These are phyloP conservation scores for Epinephelus malabaricus DNA, from an alignment of 2,797 vertebrate species.

Conservation along the genomic window DNA sequence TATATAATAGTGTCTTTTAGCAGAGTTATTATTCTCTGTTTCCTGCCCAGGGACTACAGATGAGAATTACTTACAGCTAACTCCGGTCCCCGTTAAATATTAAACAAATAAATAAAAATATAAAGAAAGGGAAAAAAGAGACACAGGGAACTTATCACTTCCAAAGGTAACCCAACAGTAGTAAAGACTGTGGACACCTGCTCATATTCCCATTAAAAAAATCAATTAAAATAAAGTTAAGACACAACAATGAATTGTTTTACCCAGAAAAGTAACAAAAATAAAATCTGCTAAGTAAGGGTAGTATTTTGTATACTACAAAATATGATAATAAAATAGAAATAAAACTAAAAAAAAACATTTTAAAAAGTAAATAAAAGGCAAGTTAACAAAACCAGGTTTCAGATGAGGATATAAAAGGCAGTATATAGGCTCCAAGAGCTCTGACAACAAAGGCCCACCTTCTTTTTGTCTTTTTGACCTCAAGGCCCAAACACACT, in stretches of 20 bases:
- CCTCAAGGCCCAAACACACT: not conserved
- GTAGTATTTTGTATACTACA: too few relatives aligned
- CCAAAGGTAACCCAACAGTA: too few relatives aligned
- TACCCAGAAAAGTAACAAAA: not conserved
- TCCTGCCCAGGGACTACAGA: too few relatives aligned
- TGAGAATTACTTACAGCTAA: too few relatives aligned
- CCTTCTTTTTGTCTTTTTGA: slow-evolving; percentile 7
- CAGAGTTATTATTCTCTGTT: too few relatives aligned
- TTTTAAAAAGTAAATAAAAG: not conserved
- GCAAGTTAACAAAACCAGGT: not conserved
- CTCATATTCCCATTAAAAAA: not conserved
- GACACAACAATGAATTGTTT: too few relatives aligned
- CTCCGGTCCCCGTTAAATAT: too few relatives aligned
- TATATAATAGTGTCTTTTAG: too few relatives aligned
- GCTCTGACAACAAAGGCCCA: not conserved
- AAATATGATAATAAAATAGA: not conserved
- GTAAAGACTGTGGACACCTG: not conserved
- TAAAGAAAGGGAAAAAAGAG: too few relatives aligned
- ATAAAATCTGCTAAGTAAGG: too few relatives aligned
- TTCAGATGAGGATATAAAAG: slow-evolving; percentile 17
- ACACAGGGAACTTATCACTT: too few relatives aligned
- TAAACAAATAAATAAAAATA: too few relatives aligned
- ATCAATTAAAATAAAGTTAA: not conserved
- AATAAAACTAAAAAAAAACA: not conserved
- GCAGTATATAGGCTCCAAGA: slow-evolving; percentile 10